These are phyloP conservation scores for Leptoteleia sp. DNA, from an alignment of 1,140 invertebrate genomes.

Conservation along the genomic window DNA sequence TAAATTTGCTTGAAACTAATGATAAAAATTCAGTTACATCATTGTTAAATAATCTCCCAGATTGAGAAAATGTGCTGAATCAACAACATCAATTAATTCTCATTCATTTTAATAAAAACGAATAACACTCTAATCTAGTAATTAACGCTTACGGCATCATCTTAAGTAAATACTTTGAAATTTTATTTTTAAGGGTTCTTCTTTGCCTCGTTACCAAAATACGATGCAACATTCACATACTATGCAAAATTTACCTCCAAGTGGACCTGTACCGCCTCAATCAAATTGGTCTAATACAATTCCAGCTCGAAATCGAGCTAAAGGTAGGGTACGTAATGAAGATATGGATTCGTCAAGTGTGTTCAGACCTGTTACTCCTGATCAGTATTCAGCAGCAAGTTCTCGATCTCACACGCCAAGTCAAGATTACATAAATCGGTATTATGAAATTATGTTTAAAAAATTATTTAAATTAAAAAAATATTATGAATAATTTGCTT, in stretches of 20 bases:
- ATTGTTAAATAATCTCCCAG: too few relatives aligned
- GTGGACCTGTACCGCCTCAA: slow-evolving; percentile 69
- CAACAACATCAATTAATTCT: too few relatives aligned
- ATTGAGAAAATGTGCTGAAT: too few relatives aligned
- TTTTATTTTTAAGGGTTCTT: slow-evolving; percentile 68
- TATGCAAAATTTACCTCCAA: slow-evolving; percentile 75
- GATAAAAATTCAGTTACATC: too few relatives aligned
- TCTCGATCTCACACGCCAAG: slow-evolving; percentile 82
- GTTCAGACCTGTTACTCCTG: slow-evolving; percentile 81
- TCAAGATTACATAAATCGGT: slow-evolving; percentile 77
- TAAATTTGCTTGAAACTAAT: too few relatives aligned
- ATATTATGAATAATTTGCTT: too few relatives aligned
- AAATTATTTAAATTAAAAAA: too few relatives aligned
- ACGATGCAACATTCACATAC: slow-evolving; percentile 75
- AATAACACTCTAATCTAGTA: too few relatives aligned
- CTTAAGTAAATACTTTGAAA: too few relatives aligned
- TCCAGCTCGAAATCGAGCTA: slow-evolving; percentile 79
- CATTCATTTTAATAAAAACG: too few relatives aligned
- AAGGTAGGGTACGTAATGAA: slow-evolving; percentile 80
- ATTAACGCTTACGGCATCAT: too few relatives aligned
- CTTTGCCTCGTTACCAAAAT: slow-evolving; percentile 64
- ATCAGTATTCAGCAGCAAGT: slow-evolving; percentile 80
- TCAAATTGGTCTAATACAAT: slow-evolving; percentile 80
- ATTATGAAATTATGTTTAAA: too few relatives aligned
- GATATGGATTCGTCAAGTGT: slow-evolving; percentile 73